phyloP scores from a whole-genome alignment of 1,140 invertebrate genomes.

The Chrysopa pallens region DNA sequence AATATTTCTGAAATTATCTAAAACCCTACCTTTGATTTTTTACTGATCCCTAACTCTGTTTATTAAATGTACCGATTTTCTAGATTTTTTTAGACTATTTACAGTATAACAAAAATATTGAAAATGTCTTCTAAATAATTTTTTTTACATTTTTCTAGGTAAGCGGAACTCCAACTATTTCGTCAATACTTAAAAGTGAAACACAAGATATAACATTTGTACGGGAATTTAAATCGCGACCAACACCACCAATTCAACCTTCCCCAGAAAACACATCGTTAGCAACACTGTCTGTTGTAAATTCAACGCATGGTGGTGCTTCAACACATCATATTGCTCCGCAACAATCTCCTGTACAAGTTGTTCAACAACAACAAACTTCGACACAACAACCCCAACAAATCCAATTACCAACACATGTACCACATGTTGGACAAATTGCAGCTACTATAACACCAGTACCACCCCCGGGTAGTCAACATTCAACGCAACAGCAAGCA shows the following conservation, averaged over 20 bases:
- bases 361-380: too few relatives aligned
- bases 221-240: slow-evolving; percentile 25
- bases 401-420: slow-evolving; percentile 8
- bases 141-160: not conserved
- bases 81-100: too few relatives aligned
- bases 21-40: too few relatives aligned
- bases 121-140: too few relatives aligned
- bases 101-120: too few relatives aligned
- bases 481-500: slow-evolving; percentile 14
- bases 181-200: slow-evolving; percentile 40
- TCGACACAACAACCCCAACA: slow-evolving; percentile 10
- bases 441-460: slow-evolving; percentile 48
- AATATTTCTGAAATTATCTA: too few relatives aligned
- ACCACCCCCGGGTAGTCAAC: slow-evolving; percentile 20
- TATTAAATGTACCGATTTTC: too few relatives aligned
- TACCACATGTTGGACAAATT: slow-evolving; percentile 27
- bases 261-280: slow-evolving; percentile 30
- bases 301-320: slow-evolving; percentile 17
- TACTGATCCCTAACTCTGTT: too few relatives aligned
- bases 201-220: slow-evolving; percentile 32
- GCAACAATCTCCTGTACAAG: slow-evolving; percentile 4
- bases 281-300: slow-evolving; percentile 49
- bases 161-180: slow-evolving; percentile 39
- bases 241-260: slow-evolving; percentile 19
- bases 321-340: slow-evolving; percentile 10